Evolutionary conservation across 2,113 vertebrate genomes (phyloP).

Genomic region (Terrapene triunguis): DNA sequence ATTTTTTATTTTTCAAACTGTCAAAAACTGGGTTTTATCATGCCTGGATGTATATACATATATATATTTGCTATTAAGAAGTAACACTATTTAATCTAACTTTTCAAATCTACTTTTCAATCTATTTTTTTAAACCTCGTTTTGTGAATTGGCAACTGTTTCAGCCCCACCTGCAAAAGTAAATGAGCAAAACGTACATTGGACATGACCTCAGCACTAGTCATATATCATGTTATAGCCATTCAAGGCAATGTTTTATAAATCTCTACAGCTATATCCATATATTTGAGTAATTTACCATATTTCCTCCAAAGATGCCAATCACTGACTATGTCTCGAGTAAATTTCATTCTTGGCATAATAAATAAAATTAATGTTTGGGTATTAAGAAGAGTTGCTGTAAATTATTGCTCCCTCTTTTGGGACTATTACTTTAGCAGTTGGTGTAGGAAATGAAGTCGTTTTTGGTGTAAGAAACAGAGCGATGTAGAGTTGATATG

Average conservation of each 20-base stretch:
- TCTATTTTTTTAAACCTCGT: background rate
- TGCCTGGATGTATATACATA: background rate
- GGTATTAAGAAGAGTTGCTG: conserved; percentile 40
- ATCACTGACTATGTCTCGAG: conserved; percentile 24
- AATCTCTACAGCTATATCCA: conserved; percentile 47
- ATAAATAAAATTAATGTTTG: conserved; percentile 69
- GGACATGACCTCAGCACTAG: conserved; percentile 53
- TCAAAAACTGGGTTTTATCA: background rate
- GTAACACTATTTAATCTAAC: background rate
- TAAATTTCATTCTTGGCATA: conserved; percentile 42
- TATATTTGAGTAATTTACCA: conserved; percentile 58
- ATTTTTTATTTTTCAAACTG: background rate
- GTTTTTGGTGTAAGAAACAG: conserved; percentile 50
- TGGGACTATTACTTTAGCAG: conserved; percentile 55
- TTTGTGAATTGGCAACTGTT: conserved; percentile 50
- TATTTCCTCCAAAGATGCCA: conserved; percentile 64
- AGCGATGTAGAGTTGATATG: conserved; percentile 36
- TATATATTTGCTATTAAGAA: conserved; percentile 8
- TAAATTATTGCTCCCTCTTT: conserved; percentile 63
- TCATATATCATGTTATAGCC: conserved; percentile 11
- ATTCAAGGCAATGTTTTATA: conserved; percentile 47
- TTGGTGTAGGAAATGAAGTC: conserved; percentile 61
- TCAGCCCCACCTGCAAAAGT: conserved; percentile 45
- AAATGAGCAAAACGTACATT: conserved; percentile 56
- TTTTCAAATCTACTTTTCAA: conserved; percentile 13